Evolutionary conservation across 2,888 invertebrate genomes (phyloP).

Genomic region (Athrips mouffetella): DNA sequence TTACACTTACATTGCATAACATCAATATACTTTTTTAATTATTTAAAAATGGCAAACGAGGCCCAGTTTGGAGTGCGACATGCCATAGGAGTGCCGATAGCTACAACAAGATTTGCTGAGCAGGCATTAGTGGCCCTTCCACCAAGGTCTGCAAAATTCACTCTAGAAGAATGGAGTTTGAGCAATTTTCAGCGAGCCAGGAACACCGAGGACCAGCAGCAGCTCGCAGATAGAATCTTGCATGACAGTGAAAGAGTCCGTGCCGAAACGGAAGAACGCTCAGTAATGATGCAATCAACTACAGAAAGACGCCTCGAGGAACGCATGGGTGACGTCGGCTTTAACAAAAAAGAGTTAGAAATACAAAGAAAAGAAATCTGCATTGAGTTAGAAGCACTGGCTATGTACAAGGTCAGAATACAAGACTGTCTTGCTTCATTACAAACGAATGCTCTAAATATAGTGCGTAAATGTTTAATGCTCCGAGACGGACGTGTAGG

Average conservation of each 20-base stretch:
- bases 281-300: slow-evolving; percentile 86
- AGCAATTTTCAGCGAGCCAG: slow-evolving; percentile 83
- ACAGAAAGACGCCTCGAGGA: slow-evolving; percentile 87
- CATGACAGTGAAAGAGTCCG: slow-evolving; percentile 80
- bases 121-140: slow-evolving; percentile 69
- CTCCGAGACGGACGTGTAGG: slow-evolving; percentile 87
- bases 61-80: slow-evolving; percentile 60
- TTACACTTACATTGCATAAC: too few species aligned
- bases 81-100: slow-evolving; percentile 63
- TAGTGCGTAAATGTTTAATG: slow-evolving; percentile 86
- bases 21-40: too few species aligned
- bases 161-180: slow-evolving; percentile 85
- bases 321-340: slow-evolving; percentile 89
- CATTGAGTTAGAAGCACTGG: slow-evolving; percentile 87
- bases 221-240: slow-evolving; percentile 87
- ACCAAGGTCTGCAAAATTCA: slow-evolving; percentile 77
- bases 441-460: slow-evolving; percentile 80
- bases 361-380: slow-evolving; percentile 86
- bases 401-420: slow-evolving; percentile 85
- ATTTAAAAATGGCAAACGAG: slow-evolving; percentile 51
- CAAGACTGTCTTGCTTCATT: slow-evolving; percentile 86
- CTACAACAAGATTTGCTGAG: slow-evolving; percentile 60
- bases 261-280: slow-evolving; percentile 84
- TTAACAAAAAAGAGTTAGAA: slow-evolving; percentile 86
- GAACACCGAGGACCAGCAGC: slow-evolving; percentile 88